These are phyloP conservation scores for Hyppa rectilinea DNA, from an alignment of 2,888 invertebrate genomes.

Conservation along the genomic window DNA sequence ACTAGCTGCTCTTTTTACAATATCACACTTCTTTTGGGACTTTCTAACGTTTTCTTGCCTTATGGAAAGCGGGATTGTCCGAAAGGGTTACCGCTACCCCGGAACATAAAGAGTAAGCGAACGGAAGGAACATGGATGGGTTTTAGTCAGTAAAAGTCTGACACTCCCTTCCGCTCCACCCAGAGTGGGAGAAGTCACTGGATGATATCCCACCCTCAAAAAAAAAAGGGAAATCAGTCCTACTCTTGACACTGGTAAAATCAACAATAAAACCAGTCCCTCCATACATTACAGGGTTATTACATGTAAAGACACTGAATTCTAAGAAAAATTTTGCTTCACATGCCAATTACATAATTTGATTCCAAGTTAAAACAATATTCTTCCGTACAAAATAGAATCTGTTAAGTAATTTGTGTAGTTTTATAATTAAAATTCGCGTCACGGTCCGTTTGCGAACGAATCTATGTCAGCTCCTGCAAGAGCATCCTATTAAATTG, in stretches of 20 bases:
- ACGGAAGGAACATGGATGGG: too few relatives aligned
- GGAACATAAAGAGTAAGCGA: too few relatives aligned
- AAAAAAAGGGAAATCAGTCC: neutral
- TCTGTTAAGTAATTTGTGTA: slow-evolving; percentile 26
- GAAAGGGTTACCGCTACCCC: too few relatives aligned
- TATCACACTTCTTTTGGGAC: neutral
- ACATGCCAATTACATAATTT: neutral
- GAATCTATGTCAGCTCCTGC: slow-evolving; percentile 53
- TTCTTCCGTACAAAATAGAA: neutral
- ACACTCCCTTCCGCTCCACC: too few relatives aligned
- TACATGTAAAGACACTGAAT: neutral
- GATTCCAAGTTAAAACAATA: slow-evolving; percentile 14
- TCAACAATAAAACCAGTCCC: neutral
- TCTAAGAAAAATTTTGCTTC: neutral
- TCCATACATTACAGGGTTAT: neutral
- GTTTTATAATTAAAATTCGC: slow-evolving; percentile 48
- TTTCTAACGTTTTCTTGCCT: neutral
- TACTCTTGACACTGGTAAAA: neutral
- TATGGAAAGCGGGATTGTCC: too few relatives aligned
- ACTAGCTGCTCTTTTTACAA: neutral
- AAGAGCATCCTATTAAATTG: slow-evolving; percentile 44
- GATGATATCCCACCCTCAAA: too few relatives aligned
- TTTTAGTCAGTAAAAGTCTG: too few relatives aligned
- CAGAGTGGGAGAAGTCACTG: too few relatives aligned
- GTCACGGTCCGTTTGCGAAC: slow-evolving; percentile 44